Evolutionary conservation across 92 coral and sea anemone genomes (phyloP).

Genomic region (Zoanthus solanderi): DNA sequence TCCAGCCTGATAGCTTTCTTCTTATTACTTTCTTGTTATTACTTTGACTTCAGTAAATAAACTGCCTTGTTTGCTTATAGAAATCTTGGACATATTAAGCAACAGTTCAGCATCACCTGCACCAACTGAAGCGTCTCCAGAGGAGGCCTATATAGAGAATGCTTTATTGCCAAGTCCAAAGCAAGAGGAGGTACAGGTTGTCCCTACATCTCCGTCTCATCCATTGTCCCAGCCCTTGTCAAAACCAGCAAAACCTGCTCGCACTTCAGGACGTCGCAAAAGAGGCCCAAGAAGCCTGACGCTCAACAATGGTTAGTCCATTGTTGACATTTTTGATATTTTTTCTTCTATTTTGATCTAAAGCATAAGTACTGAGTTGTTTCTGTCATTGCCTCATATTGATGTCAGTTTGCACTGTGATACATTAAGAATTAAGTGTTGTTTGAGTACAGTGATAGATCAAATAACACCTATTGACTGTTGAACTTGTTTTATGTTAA

Average conservation of each 20-base stretch:
- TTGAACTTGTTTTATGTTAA: too few relatives aligned
- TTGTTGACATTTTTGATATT: not conserved
- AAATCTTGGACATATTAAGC: constrained; percentile 10
- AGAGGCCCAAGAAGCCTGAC: constrained; percentile 40
- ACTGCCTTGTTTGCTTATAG: not conserved
- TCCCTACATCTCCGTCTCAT: not conserved
- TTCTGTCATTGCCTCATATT: not conserved
- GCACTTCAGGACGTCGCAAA: constrained; percentile 26
- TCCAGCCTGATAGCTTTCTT: not conserved
- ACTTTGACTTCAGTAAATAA: not conserved
- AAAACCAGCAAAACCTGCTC: constrained; percentile 7
- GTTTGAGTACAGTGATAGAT: too few relatives aligned
- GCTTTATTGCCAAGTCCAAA: not conserved
- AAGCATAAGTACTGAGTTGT: not conserved
- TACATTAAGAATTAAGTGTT: too few relatives aligned
- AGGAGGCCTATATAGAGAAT: constrained; percentile 5
- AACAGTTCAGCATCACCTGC: constrained; percentile 16
- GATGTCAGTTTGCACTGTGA: not conserved
- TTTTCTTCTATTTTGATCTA: not conserved
- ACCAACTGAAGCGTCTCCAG: constrained; percentile 6
- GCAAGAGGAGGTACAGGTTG: constrained; percentile 31
- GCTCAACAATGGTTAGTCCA: constrained; percentile 14
- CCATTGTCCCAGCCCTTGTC: not conserved
- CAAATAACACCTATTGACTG: too few relatives aligned
- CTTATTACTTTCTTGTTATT: too few relatives aligned